Evolutionary conservation across 2,797 vertebrate genomes (phyloP).

Genomic region (Oceanodroma leucorhoa): DNA sequence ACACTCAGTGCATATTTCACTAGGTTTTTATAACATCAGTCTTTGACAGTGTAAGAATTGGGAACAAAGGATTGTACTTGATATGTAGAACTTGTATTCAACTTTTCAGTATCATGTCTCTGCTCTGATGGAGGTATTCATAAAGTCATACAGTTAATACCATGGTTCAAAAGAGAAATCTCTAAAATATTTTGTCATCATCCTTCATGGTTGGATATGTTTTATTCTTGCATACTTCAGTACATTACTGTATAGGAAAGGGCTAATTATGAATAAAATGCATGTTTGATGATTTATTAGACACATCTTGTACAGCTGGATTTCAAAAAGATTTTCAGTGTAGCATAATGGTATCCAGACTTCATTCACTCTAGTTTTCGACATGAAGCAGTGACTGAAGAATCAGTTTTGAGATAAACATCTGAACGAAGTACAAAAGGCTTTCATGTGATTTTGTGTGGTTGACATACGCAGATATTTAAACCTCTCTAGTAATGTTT

Average conservation of each 20-base stretch:
- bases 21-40: not conserved
- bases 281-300: not conserved
- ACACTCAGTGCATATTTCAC: not conserved
- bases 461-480: not conserved
- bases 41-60: not conserved
- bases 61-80: not conserved
- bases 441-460: not conserved
- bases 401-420: not conserved
- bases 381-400: not conserved
- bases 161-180: not conserved
- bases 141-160: not conserved
- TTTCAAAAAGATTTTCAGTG: not conserved
- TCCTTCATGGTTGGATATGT: not conserved
- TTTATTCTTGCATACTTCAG: not conserved
- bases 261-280: not conserved
- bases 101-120: not conserved
- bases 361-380: not conserved
- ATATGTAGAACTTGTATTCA: not conserved
- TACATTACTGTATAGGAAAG: not conserved
- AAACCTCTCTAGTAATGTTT: not conserved
- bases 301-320: not conserved
- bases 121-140: not conserved
- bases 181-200: not conserved
- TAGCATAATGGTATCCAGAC: not conserved
- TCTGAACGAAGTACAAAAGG: not conserved